These are phyloP conservation scores for Hystrix brachyura DNA, from an alignment of 2,113 vertebrate genomes.

Conservation along the genomic window DNA sequence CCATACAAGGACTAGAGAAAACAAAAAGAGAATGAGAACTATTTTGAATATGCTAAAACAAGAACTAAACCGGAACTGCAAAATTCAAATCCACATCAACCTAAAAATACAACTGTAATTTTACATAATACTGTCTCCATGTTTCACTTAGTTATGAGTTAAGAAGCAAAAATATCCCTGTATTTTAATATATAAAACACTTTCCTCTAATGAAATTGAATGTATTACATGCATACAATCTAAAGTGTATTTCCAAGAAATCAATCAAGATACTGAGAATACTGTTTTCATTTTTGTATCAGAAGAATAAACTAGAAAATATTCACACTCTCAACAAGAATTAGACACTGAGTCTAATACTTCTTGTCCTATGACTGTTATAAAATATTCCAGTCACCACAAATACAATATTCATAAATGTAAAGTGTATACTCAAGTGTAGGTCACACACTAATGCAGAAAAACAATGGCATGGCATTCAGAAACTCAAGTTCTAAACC, in stretches of 20 bases:
- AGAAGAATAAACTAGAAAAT: not conserved
- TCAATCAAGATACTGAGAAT: not conserved
- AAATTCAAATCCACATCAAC: constrained; percentile 30
- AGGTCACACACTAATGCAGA: not conserved
- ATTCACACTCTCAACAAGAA: constrained; percentile 41
- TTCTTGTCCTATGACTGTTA: not conserved
- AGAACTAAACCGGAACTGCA: constrained; percentile 30
- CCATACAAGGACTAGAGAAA: not conserved
- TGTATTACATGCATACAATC: not conserved
- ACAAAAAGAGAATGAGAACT: not conserved
- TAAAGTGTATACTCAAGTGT: not conserved
- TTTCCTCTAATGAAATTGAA: constrained; percentile 4
- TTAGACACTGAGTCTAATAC: not conserved
- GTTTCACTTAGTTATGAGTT: not conserved
- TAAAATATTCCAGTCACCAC: not conserved
- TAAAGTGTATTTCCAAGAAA: constrained; percentile 30
- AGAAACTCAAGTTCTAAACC: not conserved
- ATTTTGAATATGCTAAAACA: constrained; percentile 37
- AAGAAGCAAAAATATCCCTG: constrained; percentile 8
- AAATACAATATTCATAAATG: constrained; percentile 12
- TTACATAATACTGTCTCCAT: not conserved
- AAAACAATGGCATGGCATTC: not conserved
- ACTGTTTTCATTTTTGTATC: not conserved
- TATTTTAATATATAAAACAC: constrained; percentile 30
- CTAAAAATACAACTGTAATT: not conserved